Evolutionary conservation across 53 echinoderm and acorn worm species (phyloP).

Genomic region (Luidia sarsii): DNA sequence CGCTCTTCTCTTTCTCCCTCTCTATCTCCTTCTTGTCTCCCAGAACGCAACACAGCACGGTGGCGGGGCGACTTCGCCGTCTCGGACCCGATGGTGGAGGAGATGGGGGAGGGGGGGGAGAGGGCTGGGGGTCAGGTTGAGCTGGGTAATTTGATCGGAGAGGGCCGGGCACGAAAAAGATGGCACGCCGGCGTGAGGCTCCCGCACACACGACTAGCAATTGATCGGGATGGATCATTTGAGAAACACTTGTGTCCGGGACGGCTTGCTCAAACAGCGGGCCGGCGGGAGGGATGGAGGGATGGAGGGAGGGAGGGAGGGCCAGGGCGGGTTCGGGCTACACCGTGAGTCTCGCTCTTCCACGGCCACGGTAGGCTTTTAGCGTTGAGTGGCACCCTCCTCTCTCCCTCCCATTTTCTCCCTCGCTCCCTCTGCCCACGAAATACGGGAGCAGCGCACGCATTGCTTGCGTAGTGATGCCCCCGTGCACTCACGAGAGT

Average conservation of each 20-base stretch:
- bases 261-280: conserved; percentile 40
- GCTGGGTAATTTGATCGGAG: conserved; percentile 45
- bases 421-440: conserved; percentile 8
- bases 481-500: conserved; percentile 17
- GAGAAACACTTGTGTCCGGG: conserved; percentile 57
- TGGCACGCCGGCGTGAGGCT: conserved; percentile 27
- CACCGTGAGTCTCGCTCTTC: neutral
- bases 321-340: too few species aligned
- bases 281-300: too few species aligned
- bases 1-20: neutral
- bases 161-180: conserved; percentile 25
- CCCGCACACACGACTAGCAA: too few species aligned
- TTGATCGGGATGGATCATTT: conserved; percentile 60
- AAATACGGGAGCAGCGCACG: neutral
- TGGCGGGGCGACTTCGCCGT: too few species aligned
- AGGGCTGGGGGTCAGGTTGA: too few species aligned
- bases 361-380: conserved; percentile 23
- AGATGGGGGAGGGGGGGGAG: neutral
- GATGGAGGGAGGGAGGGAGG: too few species aligned
- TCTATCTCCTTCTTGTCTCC: neutral
- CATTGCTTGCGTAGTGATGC: conserved; percentile 16
- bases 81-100: conserved; percentile 9
- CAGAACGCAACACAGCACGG: too few species aligned
- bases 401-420: too few species aligned
- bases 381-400: conserved; percentile 54